Evolutionary conservation across 2,888 invertebrate genomes (phyloP).

Genomic region (Ornithoptera alexandrae): DNA sequence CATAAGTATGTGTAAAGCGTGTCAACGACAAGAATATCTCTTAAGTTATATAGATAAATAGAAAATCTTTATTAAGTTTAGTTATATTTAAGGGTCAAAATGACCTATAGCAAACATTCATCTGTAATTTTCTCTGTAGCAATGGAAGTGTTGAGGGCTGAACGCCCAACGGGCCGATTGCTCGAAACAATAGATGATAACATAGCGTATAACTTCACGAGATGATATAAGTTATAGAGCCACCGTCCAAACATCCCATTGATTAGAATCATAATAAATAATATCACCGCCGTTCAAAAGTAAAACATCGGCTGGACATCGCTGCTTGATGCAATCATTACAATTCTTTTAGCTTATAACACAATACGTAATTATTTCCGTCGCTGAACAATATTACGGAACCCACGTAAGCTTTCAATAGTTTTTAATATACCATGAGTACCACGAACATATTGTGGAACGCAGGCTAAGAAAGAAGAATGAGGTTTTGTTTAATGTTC

Average conservation of each 20-base stretch:
- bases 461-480: neutral
- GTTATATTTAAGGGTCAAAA: slow-evolving; percentile 18
- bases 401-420: neutral
- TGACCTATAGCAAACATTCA: slow-evolving; percentile 22
- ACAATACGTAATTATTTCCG: slow-evolving; percentile 5
- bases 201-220: slow-evolving; percentile 50
- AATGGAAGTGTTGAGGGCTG: slow-evolving; percentile 44
- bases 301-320: slow-evolving; percentile 23
- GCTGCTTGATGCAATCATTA: slow-evolving; percentile 10
- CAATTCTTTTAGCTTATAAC: slow-evolving; percentile 15
- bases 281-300: slow-evolving; percentile 25
- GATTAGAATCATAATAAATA: slow-evolving; percentile 58
- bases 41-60: too few relatives aligned
- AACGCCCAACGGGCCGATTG: slow-evolving; percentile 41
- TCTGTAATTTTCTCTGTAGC: slow-evolving; percentile 26
- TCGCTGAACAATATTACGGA: neutral
- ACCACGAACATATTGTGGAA: neutral
- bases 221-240: slow-evolving; percentile 61
- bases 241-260: slow-evolving; percentile 64
- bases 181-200: slow-evolving; percentile 60
- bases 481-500: neutral
- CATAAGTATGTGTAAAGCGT: too few relatives aligned
- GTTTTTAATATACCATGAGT: neutral
- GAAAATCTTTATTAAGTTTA: neutral
- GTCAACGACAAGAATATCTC: too few relatives aligned